phyloP scores from a whole-genome alignment of 2,888 invertebrate genomes.

The Teleiodes luculella region DNA sequence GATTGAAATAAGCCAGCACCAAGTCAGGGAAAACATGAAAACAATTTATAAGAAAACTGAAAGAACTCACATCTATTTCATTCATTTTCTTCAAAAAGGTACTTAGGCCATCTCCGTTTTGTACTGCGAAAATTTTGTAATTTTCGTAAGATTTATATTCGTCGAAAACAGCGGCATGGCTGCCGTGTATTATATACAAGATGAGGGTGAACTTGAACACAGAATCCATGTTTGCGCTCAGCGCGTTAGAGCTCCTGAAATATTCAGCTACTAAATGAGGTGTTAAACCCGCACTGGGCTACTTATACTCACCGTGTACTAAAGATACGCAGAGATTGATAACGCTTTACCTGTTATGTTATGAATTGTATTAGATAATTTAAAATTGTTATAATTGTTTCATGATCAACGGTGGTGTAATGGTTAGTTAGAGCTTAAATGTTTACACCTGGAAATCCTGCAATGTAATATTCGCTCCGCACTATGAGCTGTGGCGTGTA shows the following conservation, averaged over 20 bases:
- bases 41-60: not conserved
- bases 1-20: too few relatives aligned
- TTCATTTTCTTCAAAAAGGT: slow-evolving; percentile 12
- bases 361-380: too few relatives aligned
- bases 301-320: not conserved
- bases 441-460: too few relatives aligned
- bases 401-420: too few relatives aligned
- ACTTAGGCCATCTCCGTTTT: not conserved
- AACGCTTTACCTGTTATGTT: too few relatives aligned
- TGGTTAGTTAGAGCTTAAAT: too few relatives aligned
- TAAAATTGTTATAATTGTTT: too few relatives aligned
- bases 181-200: not conserved
- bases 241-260: not conserved
- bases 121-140: slow-evolving; percentile 14
- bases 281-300: not conserved
- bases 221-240: slow-evolving; percentile 8
- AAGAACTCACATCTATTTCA: slow-evolving; percentile 17
- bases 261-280: slow-evolving; percentile 3
- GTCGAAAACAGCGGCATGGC: not conserved
- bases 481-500: too few relatives aligned
- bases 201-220: not conserved
- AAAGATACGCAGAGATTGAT: too few relatives aligned
- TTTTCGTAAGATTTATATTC: slow-evolving; percentile 18
- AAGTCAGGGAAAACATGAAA: not conserved
- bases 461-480: too few relatives aligned